Evolutionary conservation across 2,888 invertebrate genomes (phyloP), one percentile per base, ranked within the genome.

Genomic region (Drosophila macrospina): DNA sequence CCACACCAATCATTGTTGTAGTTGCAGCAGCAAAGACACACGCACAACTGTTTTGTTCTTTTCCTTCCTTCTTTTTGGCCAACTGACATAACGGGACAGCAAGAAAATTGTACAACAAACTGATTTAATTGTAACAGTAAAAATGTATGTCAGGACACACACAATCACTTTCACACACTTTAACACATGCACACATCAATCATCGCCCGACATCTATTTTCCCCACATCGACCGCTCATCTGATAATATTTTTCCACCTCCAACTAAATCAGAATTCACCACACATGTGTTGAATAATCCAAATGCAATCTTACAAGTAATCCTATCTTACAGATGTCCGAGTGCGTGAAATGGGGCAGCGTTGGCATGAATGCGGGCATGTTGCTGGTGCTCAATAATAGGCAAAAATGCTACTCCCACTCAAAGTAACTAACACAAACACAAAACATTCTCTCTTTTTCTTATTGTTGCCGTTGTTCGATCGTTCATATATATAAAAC

Each of bases 321-420:
- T 86, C 81, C 61, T 84, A 87, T 93, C 78, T 94, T 94, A 45
- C 93, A 95, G 95, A 94, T 95, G 92, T 95, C 94, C 91, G 95
- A 95, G 93, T 94, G 94, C 90, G 93, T 95, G 77, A 95, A 94
- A 92, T 95, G 95, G 95, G 95, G 95, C 88, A 95, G 94, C 92
- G 93, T 95, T 88, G 95, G 95, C 89, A 94, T 95, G 93, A 95
- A 94, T 90, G 94, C 95, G 92, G 95, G 95, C 81, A 94, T 95
- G 78, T 92, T 95, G 92, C 93, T 95, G 74, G 93, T 95, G 80
- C 94, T 93, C 91, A 94, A 94, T 91, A 90, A 91, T 84, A 83
- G 91, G 89, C 63, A 88, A 63, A 82, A 86, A 69, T 64, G 70
- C 88, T 59, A 84, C 65, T 80, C 86, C 61, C 87, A 83, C 70